Evolutionary conservation across 2,888 invertebrate genomes (phyloP), one percentile per base, ranked within the genome.

Genomic region (Diarsia brunnea): DNA sequence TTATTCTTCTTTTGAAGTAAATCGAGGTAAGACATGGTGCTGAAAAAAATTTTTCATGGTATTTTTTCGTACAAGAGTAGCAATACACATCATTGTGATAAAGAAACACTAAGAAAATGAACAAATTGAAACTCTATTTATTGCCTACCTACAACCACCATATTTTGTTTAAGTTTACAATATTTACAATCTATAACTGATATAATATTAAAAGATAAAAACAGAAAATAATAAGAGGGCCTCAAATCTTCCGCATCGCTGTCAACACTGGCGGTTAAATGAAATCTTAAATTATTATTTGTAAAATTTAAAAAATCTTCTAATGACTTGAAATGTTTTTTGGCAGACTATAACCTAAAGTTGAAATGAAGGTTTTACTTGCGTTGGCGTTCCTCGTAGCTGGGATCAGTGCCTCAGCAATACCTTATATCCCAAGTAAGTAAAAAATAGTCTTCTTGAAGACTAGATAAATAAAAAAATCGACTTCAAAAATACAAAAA

Each of bases 361-460:
- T 63, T 66, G 92, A 88, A 69, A 94, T 94, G 94, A 93, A 92
- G 78, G 55, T 65, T 58, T 51, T 91, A 45, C 82, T 93, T 65
- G 84, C 85, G 10, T 86, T 93, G 12, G 85, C 90, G 11, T 77
- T 90, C 21, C 75, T 94, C 24, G 55, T 93, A 21, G 91, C 87
- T 3, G 86, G 92, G 74, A 90, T 88, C 31, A 86, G 77, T 64
- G 92, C 92, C 14, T 31, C 31, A 16, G 7, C 31, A 3, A 51
- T 76, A 2, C 58, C 72, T 24, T 31, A 14, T 38, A 14, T 58
- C 0, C 8, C 31, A 73, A 53, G 86, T 86, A 69, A 84, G 86
- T 84, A 31, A 4, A 51, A n/a, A n/a, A n/a, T n/a, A n/a, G n/a
- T n/a, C n/a, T n/a, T n/a, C n/a, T n/a, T n/a, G n/a, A n/a, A n/a